Evolutionary conservation across 2,113 vertebrate species (phyloP).

Genomic region (Microtus oregoni): DNA sequence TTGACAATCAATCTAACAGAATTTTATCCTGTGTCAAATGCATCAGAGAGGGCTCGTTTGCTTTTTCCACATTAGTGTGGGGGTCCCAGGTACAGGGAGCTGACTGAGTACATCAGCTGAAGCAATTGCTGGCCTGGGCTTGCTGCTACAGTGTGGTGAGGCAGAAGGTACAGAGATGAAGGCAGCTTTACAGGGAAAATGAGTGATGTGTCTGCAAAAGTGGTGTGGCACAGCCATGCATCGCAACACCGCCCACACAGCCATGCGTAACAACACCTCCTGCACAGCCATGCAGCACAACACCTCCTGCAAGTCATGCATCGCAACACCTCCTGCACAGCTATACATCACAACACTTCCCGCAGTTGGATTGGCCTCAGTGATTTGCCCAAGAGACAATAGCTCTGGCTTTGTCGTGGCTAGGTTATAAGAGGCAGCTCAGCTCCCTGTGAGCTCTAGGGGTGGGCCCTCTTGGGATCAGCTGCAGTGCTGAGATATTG

Average conservation of each 20-base stretch:
- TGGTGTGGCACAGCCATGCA: fast-evolving
- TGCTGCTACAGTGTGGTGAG: not conserved
- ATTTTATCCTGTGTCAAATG: not conserved
- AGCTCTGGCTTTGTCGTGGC: not conserved
- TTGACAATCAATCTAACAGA: not conserved
- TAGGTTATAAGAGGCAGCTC: not conserved
- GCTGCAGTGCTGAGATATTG: fast-evolving
- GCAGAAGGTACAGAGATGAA: not conserved
- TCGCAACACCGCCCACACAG: fast-evolving
- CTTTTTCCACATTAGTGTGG: not conserved
- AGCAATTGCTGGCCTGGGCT: no score
- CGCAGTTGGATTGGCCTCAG: not conserved
- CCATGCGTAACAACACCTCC: no score
- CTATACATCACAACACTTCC: no score
- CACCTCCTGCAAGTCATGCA: fast-evolving
- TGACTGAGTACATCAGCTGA: not conserved
- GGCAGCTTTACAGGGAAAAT: not conserved
- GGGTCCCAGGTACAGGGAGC: not conserved
- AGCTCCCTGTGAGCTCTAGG: not conserved
- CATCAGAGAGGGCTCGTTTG: fast-evolving
- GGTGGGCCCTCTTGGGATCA: no score
- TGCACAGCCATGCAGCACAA: fast-evolving
- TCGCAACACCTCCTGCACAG: not conserved
- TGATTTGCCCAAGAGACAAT: not conserved
- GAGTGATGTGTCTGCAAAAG: no score